Conservation (phyloP, 2,888 invertebrate genomes). For the Caenorhabditis becei region DNA sequence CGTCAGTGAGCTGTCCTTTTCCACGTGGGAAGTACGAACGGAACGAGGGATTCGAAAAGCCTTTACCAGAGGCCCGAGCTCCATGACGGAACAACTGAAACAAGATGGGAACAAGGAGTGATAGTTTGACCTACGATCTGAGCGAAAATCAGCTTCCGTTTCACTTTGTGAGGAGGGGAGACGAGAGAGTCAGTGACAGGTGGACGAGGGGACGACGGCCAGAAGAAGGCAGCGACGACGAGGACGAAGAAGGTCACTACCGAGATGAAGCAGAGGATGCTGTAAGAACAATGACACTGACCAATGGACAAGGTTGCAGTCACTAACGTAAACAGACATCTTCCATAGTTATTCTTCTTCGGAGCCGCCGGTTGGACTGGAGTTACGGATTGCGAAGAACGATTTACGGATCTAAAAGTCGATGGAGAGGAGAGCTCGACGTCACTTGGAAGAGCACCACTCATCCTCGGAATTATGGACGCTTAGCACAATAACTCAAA, state of each 20-base stretch:
- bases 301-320: not conserved
- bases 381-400: no score
- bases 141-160: slow-evolving; percentile 10
- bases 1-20: slow-evolving; percentile 22
- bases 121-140: slow-evolving; percentile 18
- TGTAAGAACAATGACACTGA: slow-evolving; percentile 11
- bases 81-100: slow-evolving; percentile 44
- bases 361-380: no score
- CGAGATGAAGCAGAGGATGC: slow-evolving; percentile 6
- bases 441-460: no score
- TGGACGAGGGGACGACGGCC: not conserved
- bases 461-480: no score
- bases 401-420: no score
- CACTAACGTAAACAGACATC: not conserved
- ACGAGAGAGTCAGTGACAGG: not conserved
- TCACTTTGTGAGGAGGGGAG: not conserved
- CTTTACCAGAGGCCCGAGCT: slow-evolving; percentile 12
- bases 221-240: not conserved
- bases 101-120: not conserved
- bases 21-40: slow-evolving; percentile 11
- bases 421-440: no score
- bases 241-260: not conserved
- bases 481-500: no score
- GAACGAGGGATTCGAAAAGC: not conserved
- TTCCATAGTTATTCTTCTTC: not conserved